phyloP scores from a whole-genome alignment of 2,888 invertebrate genomes.

The Acleris holmiana region DNA sequence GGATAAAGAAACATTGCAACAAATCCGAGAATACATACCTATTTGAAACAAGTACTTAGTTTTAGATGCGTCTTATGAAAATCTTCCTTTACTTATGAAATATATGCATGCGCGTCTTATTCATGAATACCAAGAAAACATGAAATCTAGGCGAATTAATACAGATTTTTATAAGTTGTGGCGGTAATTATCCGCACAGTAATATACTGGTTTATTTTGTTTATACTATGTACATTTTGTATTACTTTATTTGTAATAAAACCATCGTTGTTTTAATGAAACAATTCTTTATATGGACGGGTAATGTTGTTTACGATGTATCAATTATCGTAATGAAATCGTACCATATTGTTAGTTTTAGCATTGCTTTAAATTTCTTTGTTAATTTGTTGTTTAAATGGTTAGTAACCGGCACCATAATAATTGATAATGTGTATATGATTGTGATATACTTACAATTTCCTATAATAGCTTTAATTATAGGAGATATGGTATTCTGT shows the following conservation, averaged over 20 bases:
- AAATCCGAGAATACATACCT: constrained; percentile 86
- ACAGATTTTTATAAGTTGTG: constrained; percentile 9
- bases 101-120: neutral
- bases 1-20: constrained; percentile 88
- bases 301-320: constrained; percentile 12
- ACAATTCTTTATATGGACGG: constrained; percentile 4
- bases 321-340: neutral
- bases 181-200: constrained; percentile 1
- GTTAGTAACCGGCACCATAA: constrained; percentile 16
- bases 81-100: too few species aligned
- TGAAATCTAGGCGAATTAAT: neutral
- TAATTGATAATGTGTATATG: constrained; percentile 31
- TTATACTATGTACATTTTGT: constrained; percentile 35
- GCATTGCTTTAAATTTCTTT: constrained; percentile 11
- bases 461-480: constrained; percentile 50
- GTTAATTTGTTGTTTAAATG: constrained; percentile 25
- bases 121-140: constrained; percentile 4
- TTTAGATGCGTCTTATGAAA: constrained; percentile 5
- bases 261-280: constrained; percentile 6
- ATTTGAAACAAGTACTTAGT: constrained; percentile 51
- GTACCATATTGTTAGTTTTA: constrained; percentile 13
- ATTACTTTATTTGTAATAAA: constrained; percentile 22
- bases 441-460: constrained; percentile 47
- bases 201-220: constrained; percentile 6
- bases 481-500: constrained; percentile 40